A percentile compares a stretch with the other conserved stretches of the same genome.
Evolutionary conservation across 1,140 invertebrate species (phyloP).

Genomic region (Conus betulinus): DNA sequence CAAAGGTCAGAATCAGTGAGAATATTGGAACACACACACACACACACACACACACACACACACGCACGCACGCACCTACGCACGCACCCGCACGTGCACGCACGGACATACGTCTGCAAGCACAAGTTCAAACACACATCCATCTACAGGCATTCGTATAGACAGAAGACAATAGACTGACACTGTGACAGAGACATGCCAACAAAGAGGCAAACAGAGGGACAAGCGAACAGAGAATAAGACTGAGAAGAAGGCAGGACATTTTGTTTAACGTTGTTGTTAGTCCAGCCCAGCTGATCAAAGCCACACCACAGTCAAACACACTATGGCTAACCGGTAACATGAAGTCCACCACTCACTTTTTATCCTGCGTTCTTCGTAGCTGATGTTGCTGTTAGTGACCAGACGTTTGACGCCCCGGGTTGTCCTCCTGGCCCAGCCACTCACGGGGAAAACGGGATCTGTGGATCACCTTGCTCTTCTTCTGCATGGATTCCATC

Average conservation of each 20-base stretch:
- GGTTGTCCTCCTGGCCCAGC: conserved; percentile 37
- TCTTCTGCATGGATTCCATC: conserved; percentile 38
- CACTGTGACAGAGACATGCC: too few relatives aligned
- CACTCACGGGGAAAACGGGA: conserved; percentile 45
- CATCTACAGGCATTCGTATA: too few relatives aligned
- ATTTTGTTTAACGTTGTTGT: too few relatives aligned
- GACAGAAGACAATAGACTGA: too few relatives aligned
- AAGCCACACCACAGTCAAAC: too few relatives aligned
- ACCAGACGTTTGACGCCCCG: conserved; percentile 41
- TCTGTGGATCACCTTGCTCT: conserved; percentile 33
- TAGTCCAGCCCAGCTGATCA: too few relatives aligned
- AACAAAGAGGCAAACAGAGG: too few relatives aligned
- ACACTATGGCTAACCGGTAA: too few relatives aligned
- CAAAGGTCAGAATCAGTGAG: too few relatives aligned
- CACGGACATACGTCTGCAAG: neutral
- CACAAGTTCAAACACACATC: neutral
- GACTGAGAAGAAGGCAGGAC: too few relatives aligned
- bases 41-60: conserved; percentile 18
- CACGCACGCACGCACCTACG: neutral
- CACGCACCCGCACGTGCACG: neutral
- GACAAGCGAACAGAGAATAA: too few relatives aligned
- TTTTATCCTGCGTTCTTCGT: conserved; percentile 27
- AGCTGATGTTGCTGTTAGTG: conserved; percentile 27
- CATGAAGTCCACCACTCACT: neutral
- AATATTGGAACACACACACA: neutral